A percentile compares a stretch with the other conserved stretches of the same genome.
Evolutionary conservation across 2,113 vertebrate genomes (phyloP).

Genomic region (Propithecus coquereli): DNA sequence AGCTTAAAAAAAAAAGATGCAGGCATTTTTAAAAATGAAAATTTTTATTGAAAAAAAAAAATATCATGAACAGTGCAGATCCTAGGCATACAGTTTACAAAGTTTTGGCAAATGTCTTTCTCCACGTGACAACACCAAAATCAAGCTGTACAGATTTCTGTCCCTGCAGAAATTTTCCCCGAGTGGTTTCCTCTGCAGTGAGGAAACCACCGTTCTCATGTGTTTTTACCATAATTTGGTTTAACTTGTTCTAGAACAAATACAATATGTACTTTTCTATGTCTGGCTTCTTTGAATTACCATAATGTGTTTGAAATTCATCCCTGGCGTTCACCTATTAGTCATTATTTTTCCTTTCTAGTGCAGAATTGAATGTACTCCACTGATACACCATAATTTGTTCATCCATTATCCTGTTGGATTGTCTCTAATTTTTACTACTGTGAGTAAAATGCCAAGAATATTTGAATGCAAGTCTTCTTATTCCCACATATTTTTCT

Average conservation of each 20-base stretch:
- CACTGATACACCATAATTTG: not conserved
- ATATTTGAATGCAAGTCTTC: not conserved
- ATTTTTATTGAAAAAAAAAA: not conserved
- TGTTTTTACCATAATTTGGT: not conserved
- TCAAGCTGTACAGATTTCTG: not conserved
- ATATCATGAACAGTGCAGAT: not conserved
- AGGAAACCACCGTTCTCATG: not conserved
- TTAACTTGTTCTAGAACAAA: not conserved
- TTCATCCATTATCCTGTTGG: not conserved
- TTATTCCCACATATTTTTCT: not conserved
- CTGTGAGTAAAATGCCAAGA: not conserved
- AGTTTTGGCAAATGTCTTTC: not conserved
- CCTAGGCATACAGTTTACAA: not conserved
- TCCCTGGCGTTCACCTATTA: accelerated
- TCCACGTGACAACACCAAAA: not conserved
- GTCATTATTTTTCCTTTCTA: not conserved
- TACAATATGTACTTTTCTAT: not conserved
- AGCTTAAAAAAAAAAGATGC: not conserved
- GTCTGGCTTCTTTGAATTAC: not conserved
- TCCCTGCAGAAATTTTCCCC: not conserved
- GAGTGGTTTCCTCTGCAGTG: not conserved
- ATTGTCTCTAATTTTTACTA: not conserved
- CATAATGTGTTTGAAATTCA: not conserved
- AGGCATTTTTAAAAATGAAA: not conserved
- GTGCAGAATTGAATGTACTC: not conserved